These are phyloP conservation scores for Cydia amplana DNA, from an alignment of 1,140 invertebrate species.

Conservation along the genomic window DNA sequence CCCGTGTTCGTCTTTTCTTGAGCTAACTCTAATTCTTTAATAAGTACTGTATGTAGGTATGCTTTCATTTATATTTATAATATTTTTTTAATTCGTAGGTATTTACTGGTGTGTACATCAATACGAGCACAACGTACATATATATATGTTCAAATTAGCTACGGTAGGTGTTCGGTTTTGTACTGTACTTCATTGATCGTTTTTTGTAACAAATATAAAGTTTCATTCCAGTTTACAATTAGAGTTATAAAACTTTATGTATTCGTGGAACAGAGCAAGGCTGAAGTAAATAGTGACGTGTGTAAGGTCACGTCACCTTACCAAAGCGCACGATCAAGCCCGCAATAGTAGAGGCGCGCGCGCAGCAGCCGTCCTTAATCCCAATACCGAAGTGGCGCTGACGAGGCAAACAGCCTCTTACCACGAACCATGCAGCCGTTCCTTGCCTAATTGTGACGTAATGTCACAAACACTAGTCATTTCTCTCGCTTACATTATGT, in stretches of 20 bases:
- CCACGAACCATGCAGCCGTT: slow-evolving; percentile 2
- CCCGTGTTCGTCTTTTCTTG: no score
- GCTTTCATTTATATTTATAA: no score
- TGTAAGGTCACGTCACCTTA: slow-evolving; percentile 23
- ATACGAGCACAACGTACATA: no score
- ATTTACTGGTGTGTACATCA: no score
- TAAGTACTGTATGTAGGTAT: no score
- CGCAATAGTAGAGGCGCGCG: slow-evolving; percentile 13
- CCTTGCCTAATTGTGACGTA: slow-evolving; percentile 20
- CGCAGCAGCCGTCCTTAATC: slow-evolving; percentile 43
- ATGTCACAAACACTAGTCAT: neutral
- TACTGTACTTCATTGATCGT: no score
- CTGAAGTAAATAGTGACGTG: neutral
- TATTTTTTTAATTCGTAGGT: no score
- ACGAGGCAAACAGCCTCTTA: slow-evolving; percentile 46
- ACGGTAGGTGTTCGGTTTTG: no score
- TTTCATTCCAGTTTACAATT: neutral
- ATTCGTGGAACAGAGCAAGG: neutral
- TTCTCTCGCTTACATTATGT: neutral
- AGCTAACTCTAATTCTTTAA: no score
- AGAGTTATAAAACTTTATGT: neutral
- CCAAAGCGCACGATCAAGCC: slow-evolving; percentile 17
- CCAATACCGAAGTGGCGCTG: slow-evolving; percentile 36
- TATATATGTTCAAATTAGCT: no score
- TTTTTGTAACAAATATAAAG: no score